Base-by-base conservation (phyloP, 2,113 vertebrate genomes). In the Atherinomorus stipes region DNA sequence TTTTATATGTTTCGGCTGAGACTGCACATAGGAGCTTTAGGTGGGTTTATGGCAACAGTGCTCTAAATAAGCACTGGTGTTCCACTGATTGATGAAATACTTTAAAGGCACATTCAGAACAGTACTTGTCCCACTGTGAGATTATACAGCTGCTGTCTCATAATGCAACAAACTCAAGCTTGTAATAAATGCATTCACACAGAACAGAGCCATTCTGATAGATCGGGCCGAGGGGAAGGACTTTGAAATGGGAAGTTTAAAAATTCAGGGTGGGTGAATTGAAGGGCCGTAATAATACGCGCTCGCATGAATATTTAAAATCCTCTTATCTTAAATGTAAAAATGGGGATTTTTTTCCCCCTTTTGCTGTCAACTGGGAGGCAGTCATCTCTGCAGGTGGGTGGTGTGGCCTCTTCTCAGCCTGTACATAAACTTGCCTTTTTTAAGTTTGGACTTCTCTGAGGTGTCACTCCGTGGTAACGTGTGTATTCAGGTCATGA, bases 81-180 rank as follows among this genome's bases (percentile, higher is more conserved):
- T 62, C 12, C 13, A 26, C 50, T 67, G 58, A 83, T 82, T 80
- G 74, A 81, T 78, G 57, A 66, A 81, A 85, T 79, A 81, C 77
- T 82, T 90, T 73, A 85, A 93, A 94, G 92, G 91, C 91, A 91
- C 90, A 88, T 93, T 91, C 71, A 89, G 78, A 87, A 91, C 85
- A 93, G 84, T 87, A 88, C 84, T 76, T 76, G 28, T 80, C 74
- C 74, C 85, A 75, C 16, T 81, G 61, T 21, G 61, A 80, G 76
- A 86, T 76, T 70, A 71, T 70, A 74, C 64, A 65, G 71, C 67
- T 57, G 56, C 78, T 83, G 68, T 67, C 81, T 70, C 18, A 78
- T 34, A 74, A 70, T 75, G 78, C 34, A 76, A 74, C 61, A 80
- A 64, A 80, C 66, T 47, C 45, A 56, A 81, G 77, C 54, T 58